phyloP scores from a whole-genome alignment of 37 sponge, comb jelly and placozoan species.

The Agelas oroides region DNA sequence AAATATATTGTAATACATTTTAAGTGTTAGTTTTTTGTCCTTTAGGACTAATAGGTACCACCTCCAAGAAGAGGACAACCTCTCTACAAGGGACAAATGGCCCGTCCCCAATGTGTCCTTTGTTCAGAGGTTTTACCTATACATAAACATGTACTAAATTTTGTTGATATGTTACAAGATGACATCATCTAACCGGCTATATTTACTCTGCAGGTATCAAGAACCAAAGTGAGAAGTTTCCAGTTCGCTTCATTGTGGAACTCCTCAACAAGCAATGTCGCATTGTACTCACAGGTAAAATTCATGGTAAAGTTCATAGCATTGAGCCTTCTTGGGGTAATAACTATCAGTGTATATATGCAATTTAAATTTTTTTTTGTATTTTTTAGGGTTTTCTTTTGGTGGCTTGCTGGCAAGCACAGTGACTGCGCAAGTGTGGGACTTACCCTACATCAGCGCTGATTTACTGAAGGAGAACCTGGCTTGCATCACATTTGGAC shows the following conservation, averaged over 20 bases:
- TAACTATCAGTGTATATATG: too few species aligned
- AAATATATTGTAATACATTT: too few species aligned
- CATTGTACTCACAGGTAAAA: constrained; percentile 22
- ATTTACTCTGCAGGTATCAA: not conserved
- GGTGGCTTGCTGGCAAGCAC: constrained; percentile 49
- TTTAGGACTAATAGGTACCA: too few species aligned
- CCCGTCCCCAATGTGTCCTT: too few species aligned
- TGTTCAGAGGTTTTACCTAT: too few species aligned
- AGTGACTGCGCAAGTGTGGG: constrained; percentile 27
- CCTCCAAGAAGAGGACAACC: too few species aligned
- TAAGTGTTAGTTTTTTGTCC: too few species aligned
- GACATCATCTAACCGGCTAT: too few species aligned
- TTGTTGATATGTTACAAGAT: too few species aligned
- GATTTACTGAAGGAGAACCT: constrained; percentile 43
- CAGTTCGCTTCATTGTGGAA: constrained; percentile 19
- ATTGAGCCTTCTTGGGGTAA: too few species aligned
- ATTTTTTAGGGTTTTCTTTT: constrained; percentile 49
- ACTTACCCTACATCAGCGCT: constrained; percentile 15
- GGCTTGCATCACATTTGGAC: constrained; percentile 55
- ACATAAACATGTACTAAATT: too few species aligned
- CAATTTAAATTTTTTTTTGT: not conserved
- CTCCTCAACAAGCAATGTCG: constrained; percentile 10
- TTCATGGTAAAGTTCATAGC: not conserved
- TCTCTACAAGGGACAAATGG: too few species aligned
- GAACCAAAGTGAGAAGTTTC: constrained; percentile 1